Conservation (phyloP, 2,113 vertebrate species). For the Grallaria varia region DNA sequence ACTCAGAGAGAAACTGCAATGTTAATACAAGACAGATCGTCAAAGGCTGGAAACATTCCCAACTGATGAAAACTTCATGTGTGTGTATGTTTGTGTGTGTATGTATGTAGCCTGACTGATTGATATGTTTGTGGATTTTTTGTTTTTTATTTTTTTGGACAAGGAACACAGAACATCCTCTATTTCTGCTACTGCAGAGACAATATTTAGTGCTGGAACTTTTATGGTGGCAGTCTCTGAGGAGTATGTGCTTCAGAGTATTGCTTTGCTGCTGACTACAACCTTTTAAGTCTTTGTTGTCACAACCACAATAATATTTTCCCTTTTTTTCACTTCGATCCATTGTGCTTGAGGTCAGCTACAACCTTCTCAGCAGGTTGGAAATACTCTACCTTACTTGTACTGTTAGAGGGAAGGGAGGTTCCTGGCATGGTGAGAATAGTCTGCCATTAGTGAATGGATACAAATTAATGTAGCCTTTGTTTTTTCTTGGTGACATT, state of each 20-base stretch:
- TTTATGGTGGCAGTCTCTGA: background rate
- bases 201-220: conserved; percentile 8
- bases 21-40: background rate
- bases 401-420: background rate
- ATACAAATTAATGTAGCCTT: background rate
- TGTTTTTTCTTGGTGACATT: background rate
- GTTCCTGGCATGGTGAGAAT: background rate
- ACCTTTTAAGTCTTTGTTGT: background rate
- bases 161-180: background rate
- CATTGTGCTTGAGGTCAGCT: background rate
- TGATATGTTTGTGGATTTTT: background rate
- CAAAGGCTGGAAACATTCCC: background rate
- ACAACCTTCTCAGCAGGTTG: background rate
- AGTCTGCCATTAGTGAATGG: background rate
- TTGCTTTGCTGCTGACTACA: background rate
- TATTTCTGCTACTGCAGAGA: background rate
- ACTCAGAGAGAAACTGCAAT: background rate
- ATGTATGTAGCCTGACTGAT: background rate
- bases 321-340: background rate
- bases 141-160: background rate
- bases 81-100: background rate
- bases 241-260: background rate
- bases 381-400: background rate
- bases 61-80: background rate
- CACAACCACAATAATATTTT: background rate